Percentiles rank a stretch among this genome's conserved stretches.
Evolutionary conservation across 1,140 invertebrate genomes (phyloP).

Genomic region (Caenorhabditis briggsae): DNA sequence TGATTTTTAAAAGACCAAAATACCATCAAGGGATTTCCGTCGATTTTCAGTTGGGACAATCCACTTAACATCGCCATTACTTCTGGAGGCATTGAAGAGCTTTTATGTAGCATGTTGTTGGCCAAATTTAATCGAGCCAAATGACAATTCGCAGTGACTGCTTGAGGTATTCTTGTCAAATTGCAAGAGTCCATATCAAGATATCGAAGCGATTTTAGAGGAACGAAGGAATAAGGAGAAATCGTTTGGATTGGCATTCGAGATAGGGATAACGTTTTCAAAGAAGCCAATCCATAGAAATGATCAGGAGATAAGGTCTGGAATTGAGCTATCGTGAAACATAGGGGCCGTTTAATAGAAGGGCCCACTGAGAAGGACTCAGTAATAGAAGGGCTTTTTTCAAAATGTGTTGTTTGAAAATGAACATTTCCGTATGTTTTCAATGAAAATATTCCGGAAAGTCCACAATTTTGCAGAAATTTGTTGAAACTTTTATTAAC

Average conservation of each 20-base stretch:
- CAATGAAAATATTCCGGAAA: too few species aligned
- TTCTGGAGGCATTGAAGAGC: slow-evolving; percentile 61
- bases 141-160: slow-evolving; percentile 57
- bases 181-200: slow-evolving; percentile 59
- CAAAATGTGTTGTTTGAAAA: too few species aligned
- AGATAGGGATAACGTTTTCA: slow-evolving; percentile 44
- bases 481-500: too few species aligned
- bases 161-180: slow-evolving; percentile 58
- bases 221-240: slow-evolving; percentile 45
- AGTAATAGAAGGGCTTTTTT: too few species aligned
- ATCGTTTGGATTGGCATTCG: slow-evolving; percentile 55
- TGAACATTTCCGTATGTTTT: too few species aligned
- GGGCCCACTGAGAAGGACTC: too few species aligned
- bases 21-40: slow-evolving; percentile 58
- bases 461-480: too few species aligned
- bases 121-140: slow-evolving; percentile 53
- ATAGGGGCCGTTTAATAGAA: too few species aligned
- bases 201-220: slow-evolving; percentile 56
- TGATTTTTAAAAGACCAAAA: too few species aligned
- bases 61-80: slow-evolving; percentile 48
- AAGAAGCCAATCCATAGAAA: slow-evolving; percentile 43
- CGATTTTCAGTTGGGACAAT: slow-evolving; percentile 55
- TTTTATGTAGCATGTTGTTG: slow-evolving; percentile 57
- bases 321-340: neutral
- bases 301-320: slow-evolving; percentile 57